Conservation (phyloP, 2,113 vertebrate species). For the Daboia siamensis region DNA sequence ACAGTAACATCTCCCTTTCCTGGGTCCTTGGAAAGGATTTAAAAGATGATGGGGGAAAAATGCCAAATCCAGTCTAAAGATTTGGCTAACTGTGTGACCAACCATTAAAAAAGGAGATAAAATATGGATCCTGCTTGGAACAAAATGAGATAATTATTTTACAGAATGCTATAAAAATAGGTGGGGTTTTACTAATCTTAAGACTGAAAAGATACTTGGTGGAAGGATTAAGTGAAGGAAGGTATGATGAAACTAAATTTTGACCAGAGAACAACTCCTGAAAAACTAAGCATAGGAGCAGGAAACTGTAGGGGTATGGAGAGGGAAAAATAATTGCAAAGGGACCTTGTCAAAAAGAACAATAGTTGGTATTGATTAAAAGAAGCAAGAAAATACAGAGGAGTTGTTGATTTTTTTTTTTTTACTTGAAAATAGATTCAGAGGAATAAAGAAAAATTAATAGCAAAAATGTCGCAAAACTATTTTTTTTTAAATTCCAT, state of each 20-base stretch:
- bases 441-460: not conserved
- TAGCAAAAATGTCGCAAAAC: not conserved
- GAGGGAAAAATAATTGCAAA: not conserved
- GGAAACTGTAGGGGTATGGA: not conserved
- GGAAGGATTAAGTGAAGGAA: not conserved
- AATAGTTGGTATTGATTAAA: not conserved
- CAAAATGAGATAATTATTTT: not conserved
- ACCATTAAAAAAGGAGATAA: not conserved
- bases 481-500: too few species aligned
- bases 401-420: not conserved
- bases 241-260: not conserved
- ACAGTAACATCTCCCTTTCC: too few species aligned
- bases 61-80: too few species aligned
- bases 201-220: not conserved
- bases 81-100: too few species aligned
- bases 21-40: too few species aligned
- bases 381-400: not conserved
- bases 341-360: not conserved
- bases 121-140: not conserved
- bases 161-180: not conserved
- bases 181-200: not conserved
- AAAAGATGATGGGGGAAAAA: too few species aligned
- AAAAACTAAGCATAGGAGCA: not conserved
- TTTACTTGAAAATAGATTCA: not conserved
- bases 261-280: not conserved